phyloP scores from a whole-genome alignment of 2,113 vertebrate species.

The Pantherophis guttatus region DNA sequence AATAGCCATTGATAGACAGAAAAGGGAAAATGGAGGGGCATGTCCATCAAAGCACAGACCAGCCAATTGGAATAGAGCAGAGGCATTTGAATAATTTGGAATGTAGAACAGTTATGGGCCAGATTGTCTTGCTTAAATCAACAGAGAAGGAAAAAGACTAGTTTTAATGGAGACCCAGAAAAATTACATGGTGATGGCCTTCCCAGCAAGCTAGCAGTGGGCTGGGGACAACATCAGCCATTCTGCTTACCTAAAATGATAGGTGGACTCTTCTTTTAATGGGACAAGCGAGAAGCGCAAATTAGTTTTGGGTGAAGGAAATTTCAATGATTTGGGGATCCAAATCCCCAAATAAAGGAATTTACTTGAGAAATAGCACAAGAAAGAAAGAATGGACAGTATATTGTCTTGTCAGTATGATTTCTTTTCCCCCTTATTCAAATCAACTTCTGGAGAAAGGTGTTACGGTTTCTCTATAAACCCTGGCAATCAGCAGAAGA shows the following conservation, averaged over 20 bases:
- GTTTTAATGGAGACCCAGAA: background rate
- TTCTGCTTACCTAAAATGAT: background rate
- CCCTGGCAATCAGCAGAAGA: slow-evolving; percentile 58
- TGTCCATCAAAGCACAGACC: background rate
- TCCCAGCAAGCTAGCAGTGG: background rate
- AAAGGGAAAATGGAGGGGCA: background rate
- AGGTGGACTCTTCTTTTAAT: background rate
- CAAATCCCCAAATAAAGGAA: slow-evolving; percentile 21
- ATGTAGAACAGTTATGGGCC: background rate
- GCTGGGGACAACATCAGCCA: background rate
- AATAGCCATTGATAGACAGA: background rate
- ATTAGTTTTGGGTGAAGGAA: background rate
- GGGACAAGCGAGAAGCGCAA: slow-evolving; percentile 6
- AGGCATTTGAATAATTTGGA: background rate
- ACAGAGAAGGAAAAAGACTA: background rate
- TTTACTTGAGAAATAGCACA: slow-evolving; percentile 53
- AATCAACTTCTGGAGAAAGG: slow-evolving; percentile 69
- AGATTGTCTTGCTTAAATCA: background rate
- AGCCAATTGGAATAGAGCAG: background rate
- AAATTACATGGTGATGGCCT: background rate
- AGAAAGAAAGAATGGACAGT: slow-evolving; percentile 68
- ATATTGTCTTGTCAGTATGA: slow-evolving; percentile 56
- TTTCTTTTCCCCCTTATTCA: slow-evolving; percentile 27
- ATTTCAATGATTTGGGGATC: slow-evolving; percentile 48
- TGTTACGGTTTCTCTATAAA: slow-evolving; percentile 64